Conservation (phyloP, 2,888 invertebrate species). For the Osmoderma eremita region DNA sequence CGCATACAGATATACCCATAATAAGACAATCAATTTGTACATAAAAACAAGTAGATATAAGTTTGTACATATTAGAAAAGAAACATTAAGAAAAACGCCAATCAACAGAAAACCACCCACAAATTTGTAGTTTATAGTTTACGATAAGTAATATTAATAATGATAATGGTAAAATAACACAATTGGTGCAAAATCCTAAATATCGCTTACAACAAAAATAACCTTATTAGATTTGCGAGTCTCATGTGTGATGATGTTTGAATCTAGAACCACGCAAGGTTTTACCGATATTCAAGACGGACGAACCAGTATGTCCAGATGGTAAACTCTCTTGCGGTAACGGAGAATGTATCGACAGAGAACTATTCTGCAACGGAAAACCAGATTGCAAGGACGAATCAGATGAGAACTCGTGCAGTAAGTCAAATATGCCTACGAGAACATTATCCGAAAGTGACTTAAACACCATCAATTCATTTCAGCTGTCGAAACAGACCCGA, state of each 20-base stretch:
- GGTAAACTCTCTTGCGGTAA: slow-evolving; percentile 92
- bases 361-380: slow-evolving; percentile 92
- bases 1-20: not conserved
- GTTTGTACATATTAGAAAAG: slow-evolving; percentile 7
- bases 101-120: slow-evolving; percentile 28
- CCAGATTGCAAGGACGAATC: slow-evolving; percentile 94
- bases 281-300: slow-evolving; percentile 89
- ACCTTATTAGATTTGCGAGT: not conserved
- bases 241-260: slow-evolving; percentile 12
- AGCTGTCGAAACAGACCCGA: slow-evolving; percentile 92
- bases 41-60: not conserved
- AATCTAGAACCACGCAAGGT: slow-evolving; percentile 88
- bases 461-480: slow-evolving; percentile 53
- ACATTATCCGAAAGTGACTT: too few relatives aligned
- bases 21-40: not conserved
- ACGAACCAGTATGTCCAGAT: slow-evolving; percentile 91
- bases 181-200: too few relatives aligned
- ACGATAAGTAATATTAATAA: slow-evolving; percentile 11
- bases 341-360: slow-evolving; percentile 91
- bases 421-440: slow-evolving; percentile 64
- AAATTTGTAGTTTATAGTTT: not conserved
- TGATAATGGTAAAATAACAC: not conserved
- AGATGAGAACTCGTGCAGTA: slow-evolving; percentile 95
- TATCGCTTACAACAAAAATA: too few relatives aligned
- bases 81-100: slow-evolving; percentile 37